Evolutionary conservation across 1,140 invertebrate genomes (phyloP).

Genomic region (Diprion similis): DNA sequence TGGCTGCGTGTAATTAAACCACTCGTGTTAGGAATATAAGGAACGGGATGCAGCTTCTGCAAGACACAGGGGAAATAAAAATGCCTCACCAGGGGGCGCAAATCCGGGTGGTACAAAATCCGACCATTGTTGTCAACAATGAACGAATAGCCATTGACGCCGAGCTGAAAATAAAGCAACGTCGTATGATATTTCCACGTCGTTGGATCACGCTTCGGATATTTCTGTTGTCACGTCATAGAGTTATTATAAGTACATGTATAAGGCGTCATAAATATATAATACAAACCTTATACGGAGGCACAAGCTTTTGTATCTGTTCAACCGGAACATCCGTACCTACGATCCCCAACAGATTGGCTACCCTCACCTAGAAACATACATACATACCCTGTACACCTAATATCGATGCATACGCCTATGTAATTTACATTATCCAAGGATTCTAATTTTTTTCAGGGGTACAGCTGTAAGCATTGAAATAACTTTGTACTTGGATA

Average conservation of each 20-base stretch:
- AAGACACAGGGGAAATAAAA: not conserved
- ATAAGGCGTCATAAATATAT: not conserved
- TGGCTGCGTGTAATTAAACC: slow-evolving; percentile 40
- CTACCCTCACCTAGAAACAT: slow-evolving; percentile 73
- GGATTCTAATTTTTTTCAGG: not conserved
- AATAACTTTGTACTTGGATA: slow-evolving; percentile 32
- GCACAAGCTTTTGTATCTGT: slow-evolving; percentile 90
- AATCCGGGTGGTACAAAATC: slow-evolving; percentile 96
- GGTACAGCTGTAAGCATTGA: not conserved
- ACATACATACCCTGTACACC: slow-evolving; percentile 21
- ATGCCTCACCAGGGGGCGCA: slow-evolving; percentile 83
- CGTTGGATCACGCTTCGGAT: no score
- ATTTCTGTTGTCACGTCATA: slow-evolving; percentile 1
- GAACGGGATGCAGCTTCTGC: slow-evolving; percentile 17
- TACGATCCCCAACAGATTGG: slow-evolving; percentile 91
- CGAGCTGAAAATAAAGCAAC: slow-evolving; percentile 71
- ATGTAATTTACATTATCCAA: slow-evolving; percentile 17
- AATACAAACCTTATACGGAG: slow-evolving; percentile 80
- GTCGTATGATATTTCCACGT: not conserved
- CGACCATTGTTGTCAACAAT: slow-evolving; percentile 97
- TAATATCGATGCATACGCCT: slow-evolving; percentile 17
- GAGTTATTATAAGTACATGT: slow-evolving; percentile 9
- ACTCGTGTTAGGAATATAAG: slow-evolving; percentile 15
- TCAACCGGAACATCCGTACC: slow-evolving; percentile 93
- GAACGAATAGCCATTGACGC: slow-evolving; percentile 96